Evolutionary conservation across 2,113 vertebrate species (phyloP), one percentile per base, ranked within the genome.

Genomic region (Micronycteris hirsuta): DNA sequence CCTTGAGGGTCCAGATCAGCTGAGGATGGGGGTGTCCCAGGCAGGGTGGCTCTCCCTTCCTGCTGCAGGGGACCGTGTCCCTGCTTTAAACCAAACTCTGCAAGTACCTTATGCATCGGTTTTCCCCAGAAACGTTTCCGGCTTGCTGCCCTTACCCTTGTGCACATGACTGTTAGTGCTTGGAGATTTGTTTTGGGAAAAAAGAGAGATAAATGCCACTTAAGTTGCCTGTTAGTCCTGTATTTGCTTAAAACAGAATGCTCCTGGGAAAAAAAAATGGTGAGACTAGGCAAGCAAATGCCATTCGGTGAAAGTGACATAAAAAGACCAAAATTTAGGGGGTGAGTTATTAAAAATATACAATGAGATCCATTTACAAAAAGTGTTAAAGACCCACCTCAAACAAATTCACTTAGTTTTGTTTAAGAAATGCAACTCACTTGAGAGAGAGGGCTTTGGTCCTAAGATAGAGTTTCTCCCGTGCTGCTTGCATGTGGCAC

Each of bases 171-270:
- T 20, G 1, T 86, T 89, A 28, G 26, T 56, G 47, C 41, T 16
- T 43, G 41, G 65, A 87, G n/a, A 86, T 86, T 76, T 77, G 76
- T 78, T 90, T 88, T 65, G 68, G 47, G 85, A 78, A 71, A 73
- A 81, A 74, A 49, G 5, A 49, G 5, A 83, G 31, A 88, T 12
- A 90, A 96, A 86, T 61, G 28, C 67, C 49, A 24, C 36, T 73
- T 83, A 41, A 45, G 67, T 88, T 83, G 7, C 19, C 31, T 43
- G 24, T 54, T 47, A 36, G 38, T 63, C 67, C 14, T 26, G 1
- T 17, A 3, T 15, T 82, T 14, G 31, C 61, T 86, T 84, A 28
- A 86, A 82, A 70, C 61, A 87, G 83, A 93, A 63, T 56, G 68
- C 45, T 93, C 74, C 65, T 43, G 61, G 12, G 12, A 47, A 78